These are phyloP conservation scores for Aurelia aurita DNA, from an alignment of 30 jellyfish, hydroid and myxozoan genomes.

Conservation along the genomic window DNA sequence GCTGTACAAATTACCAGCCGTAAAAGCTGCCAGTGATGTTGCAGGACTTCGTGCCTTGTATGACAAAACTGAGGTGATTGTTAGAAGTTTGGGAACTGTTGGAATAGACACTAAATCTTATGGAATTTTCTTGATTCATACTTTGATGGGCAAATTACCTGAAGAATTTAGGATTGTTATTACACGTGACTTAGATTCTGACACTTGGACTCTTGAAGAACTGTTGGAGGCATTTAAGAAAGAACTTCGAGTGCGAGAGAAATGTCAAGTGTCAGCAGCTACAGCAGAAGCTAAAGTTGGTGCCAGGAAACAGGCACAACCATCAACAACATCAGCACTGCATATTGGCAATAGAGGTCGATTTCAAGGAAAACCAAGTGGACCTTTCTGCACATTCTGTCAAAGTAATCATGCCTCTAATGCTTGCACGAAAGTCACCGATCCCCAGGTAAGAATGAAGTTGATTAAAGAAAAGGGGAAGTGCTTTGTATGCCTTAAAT, in stretches of 20 bases:
- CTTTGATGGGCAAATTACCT: slow-evolving; percentile 27
- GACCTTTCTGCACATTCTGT: slow-evolving; percentile 5
- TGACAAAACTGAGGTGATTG: slow-evolving; percentile 32
- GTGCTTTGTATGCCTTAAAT: slow-evolving; percentile 18
- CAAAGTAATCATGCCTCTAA: slow-evolving; percentile 3
- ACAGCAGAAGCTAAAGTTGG: neutral
- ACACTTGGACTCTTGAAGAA: slow-evolving; percentile 12
- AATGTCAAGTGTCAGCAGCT: slow-evolving; percentile 7
- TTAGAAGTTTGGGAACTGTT: slow-evolving; percentile 22
- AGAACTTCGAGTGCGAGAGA: slow-evolving; percentile 25
- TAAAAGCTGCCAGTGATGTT: slow-evolving; percentile 7
- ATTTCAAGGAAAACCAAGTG: neutral
- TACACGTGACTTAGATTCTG: neutral
- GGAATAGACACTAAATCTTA: slow-evolving; percentile 14
- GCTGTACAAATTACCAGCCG: neutral
- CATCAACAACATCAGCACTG: neutral
- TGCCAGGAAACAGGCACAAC: neutral
- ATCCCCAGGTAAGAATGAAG: slow-evolving; percentile 1
- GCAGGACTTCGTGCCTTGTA: slow-evolving; percentile 11
- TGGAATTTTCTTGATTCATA: slow-evolving; percentile 16
- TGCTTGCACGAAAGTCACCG: neutral
- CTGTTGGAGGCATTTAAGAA: neutral
- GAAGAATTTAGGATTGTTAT: slow-evolving; percentile 8
- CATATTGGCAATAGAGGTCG: neutral
- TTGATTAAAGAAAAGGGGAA: slow-evolving; percentile 6